phyloP scores from a whole-genome alignment of 2,113 vertebrate species.

The Tylochromis polylepis region DNA sequence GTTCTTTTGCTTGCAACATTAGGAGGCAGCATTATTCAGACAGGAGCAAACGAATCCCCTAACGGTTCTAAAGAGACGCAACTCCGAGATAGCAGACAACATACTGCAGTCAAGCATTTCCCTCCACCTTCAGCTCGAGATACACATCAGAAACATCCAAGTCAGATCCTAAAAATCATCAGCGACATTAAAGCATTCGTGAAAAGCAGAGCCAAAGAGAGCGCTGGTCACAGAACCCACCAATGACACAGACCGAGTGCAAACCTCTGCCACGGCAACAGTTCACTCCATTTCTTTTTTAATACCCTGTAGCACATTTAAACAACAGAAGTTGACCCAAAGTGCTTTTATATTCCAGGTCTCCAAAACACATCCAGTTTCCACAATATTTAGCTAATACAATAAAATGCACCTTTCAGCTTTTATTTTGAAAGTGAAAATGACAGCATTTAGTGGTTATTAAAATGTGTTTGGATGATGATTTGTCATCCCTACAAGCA shows the following conservation, averaged over 20 bases:
- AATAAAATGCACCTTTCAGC: too few relatives aligned
- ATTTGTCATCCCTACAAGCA: neutral
- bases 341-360: neutral
- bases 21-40: neutral
- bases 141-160: neutral
- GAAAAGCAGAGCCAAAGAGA: neutral
- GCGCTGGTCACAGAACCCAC: too few relatives aligned
- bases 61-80: rapidly evolving
- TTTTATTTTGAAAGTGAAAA: neutral
- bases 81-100: neutral
- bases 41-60: neutral
- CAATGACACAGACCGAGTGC: neutral
- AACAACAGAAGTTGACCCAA: neutral
- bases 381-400: too few relatives aligned
- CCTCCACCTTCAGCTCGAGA: neutral
- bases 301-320: neutral
- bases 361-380: neutral
- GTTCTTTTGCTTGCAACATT: neutral
- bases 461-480: neutral
- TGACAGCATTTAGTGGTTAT: neutral
- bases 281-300: neutral
- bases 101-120: neutral
- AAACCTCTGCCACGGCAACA: neutral
- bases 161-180: neutral
- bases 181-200: neutral